Evolutionary conservation across 2,888 invertebrate species (phyloP).

Genomic region (Tricholauxania praeusta): DNA sequence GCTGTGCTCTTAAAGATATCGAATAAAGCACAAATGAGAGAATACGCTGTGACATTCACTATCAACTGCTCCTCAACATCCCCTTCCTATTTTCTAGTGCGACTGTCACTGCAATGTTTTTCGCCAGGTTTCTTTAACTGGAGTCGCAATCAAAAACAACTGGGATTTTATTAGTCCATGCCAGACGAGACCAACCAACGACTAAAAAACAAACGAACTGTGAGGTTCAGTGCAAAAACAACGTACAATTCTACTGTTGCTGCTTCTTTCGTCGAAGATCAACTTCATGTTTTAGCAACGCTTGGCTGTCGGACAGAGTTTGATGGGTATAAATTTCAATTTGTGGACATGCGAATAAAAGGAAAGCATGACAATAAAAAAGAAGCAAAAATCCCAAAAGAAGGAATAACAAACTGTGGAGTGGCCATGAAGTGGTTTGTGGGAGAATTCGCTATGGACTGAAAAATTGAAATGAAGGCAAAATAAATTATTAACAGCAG

Average conservation of each 20-base stretch:
- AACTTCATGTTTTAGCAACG: conserved; percentile 30
- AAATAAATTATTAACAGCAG: too few relatives aligned
- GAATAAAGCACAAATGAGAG: not conserved
- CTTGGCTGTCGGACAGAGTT: conserved; percentile 29
- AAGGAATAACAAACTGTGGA: too few relatives aligned
- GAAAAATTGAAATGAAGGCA: too few relatives aligned
- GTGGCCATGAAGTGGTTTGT: too few relatives aligned
- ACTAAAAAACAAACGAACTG: too few relatives aligned
- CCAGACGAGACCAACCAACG: too few relatives aligned
- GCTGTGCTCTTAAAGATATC: not conserved
- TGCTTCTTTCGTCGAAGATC: not conserved
- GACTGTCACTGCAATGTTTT: not conserved
- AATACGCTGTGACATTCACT: not conserved
- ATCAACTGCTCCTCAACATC: not conserved
- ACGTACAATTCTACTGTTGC: not conserved
- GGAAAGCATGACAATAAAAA: not conserved
- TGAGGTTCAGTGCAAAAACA: too few relatives aligned
- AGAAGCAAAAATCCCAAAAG: not conserved
- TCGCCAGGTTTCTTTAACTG: conserved; percentile 13
- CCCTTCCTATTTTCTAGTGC: not conserved
- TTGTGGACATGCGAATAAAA: conserved; percentile 13
- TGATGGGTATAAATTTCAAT: conserved; percentile 38
- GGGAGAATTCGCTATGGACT: too few relatives aligned
- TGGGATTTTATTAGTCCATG: not conserved
- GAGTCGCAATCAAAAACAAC: conserved; percentile 19